phyloP scores from a whole-genome alignment of 2,113 vertebrate species.

The Vidua macroura region DNA sequence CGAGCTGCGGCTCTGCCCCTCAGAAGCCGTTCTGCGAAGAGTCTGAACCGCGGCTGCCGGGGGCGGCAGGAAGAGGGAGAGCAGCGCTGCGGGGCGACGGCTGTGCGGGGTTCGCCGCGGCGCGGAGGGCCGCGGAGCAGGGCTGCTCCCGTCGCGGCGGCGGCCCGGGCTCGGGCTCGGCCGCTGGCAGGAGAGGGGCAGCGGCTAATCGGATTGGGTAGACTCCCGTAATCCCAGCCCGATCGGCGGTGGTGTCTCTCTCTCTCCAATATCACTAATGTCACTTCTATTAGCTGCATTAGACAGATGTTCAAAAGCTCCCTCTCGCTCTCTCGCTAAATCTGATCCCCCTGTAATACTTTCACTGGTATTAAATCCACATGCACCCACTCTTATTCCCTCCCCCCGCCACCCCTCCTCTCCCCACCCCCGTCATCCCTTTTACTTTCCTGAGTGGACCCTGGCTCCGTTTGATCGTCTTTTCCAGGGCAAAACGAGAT shows the following conservation, averaged over 20 bases:
- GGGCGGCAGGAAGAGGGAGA: too few relatives aligned
- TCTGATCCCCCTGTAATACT: slow-evolving; percentile 71
- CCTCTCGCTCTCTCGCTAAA: slow-evolving; percentile 53
- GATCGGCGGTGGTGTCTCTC: slow-evolving; percentile 35
- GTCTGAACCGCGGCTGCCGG: not conserved
- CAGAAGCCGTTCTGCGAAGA: not conserved
- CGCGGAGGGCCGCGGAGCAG: too few relatives aligned
- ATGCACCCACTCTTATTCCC: slow-evolving; percentile 5
- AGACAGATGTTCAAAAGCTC: slow-evolving; percentile 72
- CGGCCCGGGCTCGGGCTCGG: not conserved
- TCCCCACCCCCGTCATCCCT: not conserved
- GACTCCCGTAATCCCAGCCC: slow-evolving; percentile 72
- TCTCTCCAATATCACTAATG: slow-evolving; percentile 74
- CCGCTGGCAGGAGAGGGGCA: slow-evolving; percentile 33
- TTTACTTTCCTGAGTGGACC: slow-evolving; percentile 47
- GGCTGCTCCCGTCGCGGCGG: too few relatives aligned
- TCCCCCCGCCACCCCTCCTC: not conserved
- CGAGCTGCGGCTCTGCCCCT: not conserved
- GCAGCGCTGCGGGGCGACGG: not conserved
- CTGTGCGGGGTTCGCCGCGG: not conserved
- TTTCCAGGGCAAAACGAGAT: slow-evolving; percentile 57
- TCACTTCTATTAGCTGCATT: slow-evolving; percentile 76
- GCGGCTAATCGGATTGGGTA: slow-evolving; percentile 76
- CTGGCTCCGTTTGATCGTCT: slow-evolving; percentile 31
- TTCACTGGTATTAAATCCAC: slow-evolving; percentile 75